Conservation (phyloP, 2,797 vertebrate genomes). For the Melanotaenia maccullochi region DNA sequence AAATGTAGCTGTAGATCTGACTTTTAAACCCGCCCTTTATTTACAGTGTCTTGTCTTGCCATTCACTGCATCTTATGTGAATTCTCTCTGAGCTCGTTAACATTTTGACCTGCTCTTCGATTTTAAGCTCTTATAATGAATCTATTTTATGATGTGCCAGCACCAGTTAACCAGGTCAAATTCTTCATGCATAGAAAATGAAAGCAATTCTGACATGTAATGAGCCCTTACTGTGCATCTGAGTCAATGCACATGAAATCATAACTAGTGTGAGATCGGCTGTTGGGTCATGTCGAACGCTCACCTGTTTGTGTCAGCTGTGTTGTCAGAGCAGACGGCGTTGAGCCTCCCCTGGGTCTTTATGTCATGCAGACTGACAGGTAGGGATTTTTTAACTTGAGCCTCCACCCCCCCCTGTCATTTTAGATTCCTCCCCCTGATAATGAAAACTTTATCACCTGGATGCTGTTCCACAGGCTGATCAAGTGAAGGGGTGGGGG, state of each 20-base stretch:
- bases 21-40: neutral
- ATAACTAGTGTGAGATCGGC: slow-evolving; percentile 12
- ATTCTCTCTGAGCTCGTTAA: slow-evolving; percentile 45
- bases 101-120: slow-evolving; percentile 55
- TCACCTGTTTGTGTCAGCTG: slow-evolving; percentile 61
- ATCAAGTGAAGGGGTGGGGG: slow-evolving; percentile 2
- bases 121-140: slow-evolving; percentile 59
- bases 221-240: slow-evolving; percentile 33
- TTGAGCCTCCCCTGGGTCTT: slow-evolving; percentile 22
- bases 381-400: slow-evolving; percentile 26
- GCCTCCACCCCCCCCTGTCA: slow-evolving; percentile 20
- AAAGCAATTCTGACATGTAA: slow-evolving; percentile 53
- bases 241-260: slow-evolving; percentile 17
- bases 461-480: slow-evolving; percentile 40
- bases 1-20: neutral
- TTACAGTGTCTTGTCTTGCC: slow-evolving; percentile 21
- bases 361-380: neutral
- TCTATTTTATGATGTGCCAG: slow-evolving; percentile 48
- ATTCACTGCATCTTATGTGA: slow-evolving; percentile 26
- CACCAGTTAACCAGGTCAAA: slow-evolving; percentile 65
- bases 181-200: slow-evolving; percentile 61
- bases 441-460: slow-evolving; percentile 17
- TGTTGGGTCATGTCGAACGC: slow-evolving; percentile 10
- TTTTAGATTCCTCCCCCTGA: slow-evolving; percentile 36
- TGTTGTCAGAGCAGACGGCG: slow-evolving; percentile 22